Percentiles rank a stretch among this genome's conserved stretches.
Evolutionary conservation across 2,888 invertebrate species (phyloP).

Genomic region (Strigamia crassipes): DNA sequence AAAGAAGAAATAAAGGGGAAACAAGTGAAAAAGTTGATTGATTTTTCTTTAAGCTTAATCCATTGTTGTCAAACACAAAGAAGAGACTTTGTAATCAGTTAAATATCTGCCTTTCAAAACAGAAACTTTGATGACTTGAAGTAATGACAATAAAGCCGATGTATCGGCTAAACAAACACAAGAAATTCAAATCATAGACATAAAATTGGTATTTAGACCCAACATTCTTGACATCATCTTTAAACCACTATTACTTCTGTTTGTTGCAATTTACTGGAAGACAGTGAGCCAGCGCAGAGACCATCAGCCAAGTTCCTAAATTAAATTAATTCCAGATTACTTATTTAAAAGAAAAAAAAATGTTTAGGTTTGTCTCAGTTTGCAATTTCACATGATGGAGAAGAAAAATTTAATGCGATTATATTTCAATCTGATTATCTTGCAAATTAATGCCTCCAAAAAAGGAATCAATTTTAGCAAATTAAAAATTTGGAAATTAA

Average conservation of each 20-base stretch:
- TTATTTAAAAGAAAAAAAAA: not conserved
- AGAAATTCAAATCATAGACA: not conserved
- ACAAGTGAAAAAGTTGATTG: conserved; percentile 1
- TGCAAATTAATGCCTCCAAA: not conserved
- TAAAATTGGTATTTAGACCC: no score
- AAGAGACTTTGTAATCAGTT: not conserved
- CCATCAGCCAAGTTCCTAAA: not conserved
- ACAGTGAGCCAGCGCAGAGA: not conserved
- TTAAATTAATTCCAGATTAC: conserved; percentile 27
- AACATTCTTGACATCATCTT: not conserved
- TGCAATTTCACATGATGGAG: not conserved
- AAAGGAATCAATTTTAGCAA: not conserved
- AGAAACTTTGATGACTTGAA: not conserved
- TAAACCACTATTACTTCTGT: not conserved
- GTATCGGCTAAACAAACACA: not conserved
- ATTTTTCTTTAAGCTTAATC: not conserved
- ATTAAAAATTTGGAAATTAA: conserved; percentile 28
- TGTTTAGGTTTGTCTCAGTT: not conserved
- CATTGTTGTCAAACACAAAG: not conserved
- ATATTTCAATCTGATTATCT: not conserved
- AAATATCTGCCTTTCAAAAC: not conserved
- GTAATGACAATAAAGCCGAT: not conserved
- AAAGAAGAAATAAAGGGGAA: not conserved
- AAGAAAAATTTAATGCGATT: not conserved
- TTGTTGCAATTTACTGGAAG: not conserved